Evolutionary conservation across 2,797 vertebrate species (phyloP).

Genomic region (Astyanax mexicanus): DNA sequence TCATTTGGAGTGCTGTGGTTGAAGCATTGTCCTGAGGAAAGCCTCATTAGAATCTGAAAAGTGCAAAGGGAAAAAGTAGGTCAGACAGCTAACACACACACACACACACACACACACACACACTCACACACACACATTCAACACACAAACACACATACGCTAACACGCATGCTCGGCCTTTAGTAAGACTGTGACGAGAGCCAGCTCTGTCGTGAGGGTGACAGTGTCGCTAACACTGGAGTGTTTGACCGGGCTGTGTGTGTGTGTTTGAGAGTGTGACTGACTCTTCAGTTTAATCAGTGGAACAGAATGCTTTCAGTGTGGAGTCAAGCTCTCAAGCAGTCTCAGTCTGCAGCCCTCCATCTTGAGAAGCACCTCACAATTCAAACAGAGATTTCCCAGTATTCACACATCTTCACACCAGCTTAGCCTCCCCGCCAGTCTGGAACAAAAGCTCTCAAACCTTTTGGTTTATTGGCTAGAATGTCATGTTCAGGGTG

Average conservation of each 20-base stretch:
- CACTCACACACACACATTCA: constrained; percentile 17
- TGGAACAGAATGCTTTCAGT: constrained; percentile 43
- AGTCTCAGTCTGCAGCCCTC: constrained; percentile 13
- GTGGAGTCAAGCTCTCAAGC: constrained; percentile 31
- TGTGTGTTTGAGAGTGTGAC: constrained; percentile 25
- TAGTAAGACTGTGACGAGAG: constrained; percentile 43
- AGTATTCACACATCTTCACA: background rate
- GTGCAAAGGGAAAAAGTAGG: constrained; percentile 49
- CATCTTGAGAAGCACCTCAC: constrained; percentile 45
- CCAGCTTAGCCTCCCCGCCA: background rate
- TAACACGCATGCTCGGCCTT: constrained; percentile 3
- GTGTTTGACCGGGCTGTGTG: constrained; percentile 30
- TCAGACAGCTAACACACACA: constrained; percentile 27
- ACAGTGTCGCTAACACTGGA: constrained; percentile 33
- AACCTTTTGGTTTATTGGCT: background rate
- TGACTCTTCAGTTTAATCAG: constrained; percentile 43
- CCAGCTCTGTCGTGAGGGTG: constrained; percentile 38
- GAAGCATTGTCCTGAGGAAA: constrained; percentile 47
- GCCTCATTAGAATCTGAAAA: constrained; percentile 57
- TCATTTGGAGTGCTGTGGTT: constrained; percentile 33
- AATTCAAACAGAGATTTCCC: background rate
- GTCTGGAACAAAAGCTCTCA: background rate
- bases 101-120: constrained; percentile 9
- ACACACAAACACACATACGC: background rate
- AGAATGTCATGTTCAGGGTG: too few species aligned